phyloP scores from a whole-genome alignment of 2,888 invertebrate species.

The Oxycera nigricornis region DNA sequence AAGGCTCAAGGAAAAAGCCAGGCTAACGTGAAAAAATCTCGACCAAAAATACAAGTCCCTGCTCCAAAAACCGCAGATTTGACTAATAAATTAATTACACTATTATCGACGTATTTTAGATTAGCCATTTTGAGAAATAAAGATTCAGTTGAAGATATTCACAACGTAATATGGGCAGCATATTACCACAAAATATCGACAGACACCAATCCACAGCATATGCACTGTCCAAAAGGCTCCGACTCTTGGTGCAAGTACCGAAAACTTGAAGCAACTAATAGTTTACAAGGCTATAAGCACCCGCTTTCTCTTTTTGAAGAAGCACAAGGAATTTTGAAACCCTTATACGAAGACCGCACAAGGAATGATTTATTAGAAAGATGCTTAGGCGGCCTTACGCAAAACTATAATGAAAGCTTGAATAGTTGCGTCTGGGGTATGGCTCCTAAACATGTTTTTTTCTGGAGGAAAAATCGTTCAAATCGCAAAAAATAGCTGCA shows the following conservation, averaged over 20 bases:
- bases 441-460: neutral
- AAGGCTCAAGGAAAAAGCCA: neutral
- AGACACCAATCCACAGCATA: neutral
- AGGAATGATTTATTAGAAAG: neutral
- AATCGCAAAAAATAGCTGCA: neutral
- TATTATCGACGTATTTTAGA: neutral
- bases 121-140: neutral
- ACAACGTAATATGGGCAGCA: neutral
- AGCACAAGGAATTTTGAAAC: neutral
- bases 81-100: neutral
- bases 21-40: neutral
- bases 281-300: neutral
- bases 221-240: neutral
- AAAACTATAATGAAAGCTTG: neutral
- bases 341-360: neutral
- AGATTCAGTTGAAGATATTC: neutral
- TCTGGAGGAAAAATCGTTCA: neutral
- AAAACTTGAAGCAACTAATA: neutral
- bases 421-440: neutral
- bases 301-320: neutral
- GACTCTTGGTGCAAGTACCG: neutral
- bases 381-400: neutral
- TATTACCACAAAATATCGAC: constrained; percentile 8
- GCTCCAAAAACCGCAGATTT: neutral
- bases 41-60: neutral